Evolutionary conservation across 2,113 vertebrate genomes (phyloP), one percentile per base, ranked within the genome.

Genomic region (Atractosteus spatula): DNA sequence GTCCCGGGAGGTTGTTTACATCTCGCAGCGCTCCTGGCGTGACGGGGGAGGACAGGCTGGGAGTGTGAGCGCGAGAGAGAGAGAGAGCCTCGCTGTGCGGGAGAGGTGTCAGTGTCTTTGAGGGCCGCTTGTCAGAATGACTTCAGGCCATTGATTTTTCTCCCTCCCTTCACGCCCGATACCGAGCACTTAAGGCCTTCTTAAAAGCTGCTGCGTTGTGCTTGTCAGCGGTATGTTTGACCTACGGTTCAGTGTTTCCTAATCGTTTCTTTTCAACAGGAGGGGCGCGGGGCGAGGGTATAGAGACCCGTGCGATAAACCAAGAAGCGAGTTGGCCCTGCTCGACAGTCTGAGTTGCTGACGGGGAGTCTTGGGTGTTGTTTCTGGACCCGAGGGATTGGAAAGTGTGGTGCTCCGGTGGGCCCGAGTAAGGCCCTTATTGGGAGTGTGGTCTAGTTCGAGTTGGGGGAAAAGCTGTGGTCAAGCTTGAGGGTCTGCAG

Each of bases 1-100:
- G 77, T 79, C 43, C 10, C 17, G 41, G 47, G 51, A 51, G 29
- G 62, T 83, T 90, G 88, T 89, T 88, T 90, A 88, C 83, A 84
- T 89, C 82, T 81, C 75, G 70, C 78, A 65, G 74, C 73, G 77
- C 75, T 72, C 73, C 82, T 81, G 76, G 71, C 10, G 7, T 56
- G 77, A 7, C 68, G 71, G 54, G 66, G 70, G 7, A 68, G 62
- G 56, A 68, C 74, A 65, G 29, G 41, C 11, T 13, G 63, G 62
- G n/a, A 61, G 69, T 17, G 47, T 41, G 56, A 51, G 69, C 54
- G 66, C 43, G 65, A 44, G 79, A 55, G 16, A 54, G 69, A 17
- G 57, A 10, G 43, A 42, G 71, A 55, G 74, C 72, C 72, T 66
- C 79, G 70, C 51, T 57, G 72, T 67, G 70, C 10, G 7, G 3